These are phyloP conservation scores for Irena cyanogastra DNA, from an alignment of 2,113 vertebrate species.

Conservation along the genomic window DNA sequence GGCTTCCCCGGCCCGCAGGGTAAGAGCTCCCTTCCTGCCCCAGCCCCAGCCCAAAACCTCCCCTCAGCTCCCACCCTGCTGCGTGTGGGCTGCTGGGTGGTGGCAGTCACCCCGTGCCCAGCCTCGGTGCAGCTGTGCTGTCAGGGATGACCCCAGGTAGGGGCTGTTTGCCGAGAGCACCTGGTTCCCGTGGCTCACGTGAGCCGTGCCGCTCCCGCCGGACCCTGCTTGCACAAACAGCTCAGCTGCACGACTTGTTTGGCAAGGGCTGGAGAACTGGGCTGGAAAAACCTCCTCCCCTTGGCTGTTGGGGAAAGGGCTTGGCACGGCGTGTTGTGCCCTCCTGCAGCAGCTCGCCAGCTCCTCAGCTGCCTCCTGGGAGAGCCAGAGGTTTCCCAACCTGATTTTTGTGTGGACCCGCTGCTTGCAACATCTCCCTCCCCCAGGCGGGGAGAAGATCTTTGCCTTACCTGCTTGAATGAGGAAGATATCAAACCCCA, in stretches of 20 bases:
- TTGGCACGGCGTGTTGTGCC: background rate
- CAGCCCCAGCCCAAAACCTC: accelerated
- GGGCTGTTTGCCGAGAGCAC: background rate
- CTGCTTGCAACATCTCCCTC: background rate
- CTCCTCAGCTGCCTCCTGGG: background rate
- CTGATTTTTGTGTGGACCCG: background rate
- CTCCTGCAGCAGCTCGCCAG: background rate
- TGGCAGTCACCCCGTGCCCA: accelerated
- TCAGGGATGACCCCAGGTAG: background rate
- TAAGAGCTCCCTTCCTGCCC: background rate
- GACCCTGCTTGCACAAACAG: background rate
- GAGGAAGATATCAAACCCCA: background rate
- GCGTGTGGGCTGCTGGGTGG: background rate
- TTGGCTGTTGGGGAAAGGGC: background rate
- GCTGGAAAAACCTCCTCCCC: background rate
- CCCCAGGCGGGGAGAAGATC: background rate
- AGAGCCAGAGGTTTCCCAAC: background rate
- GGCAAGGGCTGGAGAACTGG: background rate
- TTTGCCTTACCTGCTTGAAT: background rate
- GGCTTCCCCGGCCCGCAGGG: slow-evolving; percentile 66
- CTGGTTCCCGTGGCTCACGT: background rate
- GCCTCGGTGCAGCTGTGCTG: accelerated
- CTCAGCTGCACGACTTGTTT: slow-evolving; percentile 9
- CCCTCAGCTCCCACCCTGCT: background rate
- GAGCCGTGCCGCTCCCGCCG: background rate